Evolutionary conservation across 2,113 vertebrate species (phyloP), one percentile per base, ranked within the genome.

Genomic region (Emydura subglobosa): DNA sequence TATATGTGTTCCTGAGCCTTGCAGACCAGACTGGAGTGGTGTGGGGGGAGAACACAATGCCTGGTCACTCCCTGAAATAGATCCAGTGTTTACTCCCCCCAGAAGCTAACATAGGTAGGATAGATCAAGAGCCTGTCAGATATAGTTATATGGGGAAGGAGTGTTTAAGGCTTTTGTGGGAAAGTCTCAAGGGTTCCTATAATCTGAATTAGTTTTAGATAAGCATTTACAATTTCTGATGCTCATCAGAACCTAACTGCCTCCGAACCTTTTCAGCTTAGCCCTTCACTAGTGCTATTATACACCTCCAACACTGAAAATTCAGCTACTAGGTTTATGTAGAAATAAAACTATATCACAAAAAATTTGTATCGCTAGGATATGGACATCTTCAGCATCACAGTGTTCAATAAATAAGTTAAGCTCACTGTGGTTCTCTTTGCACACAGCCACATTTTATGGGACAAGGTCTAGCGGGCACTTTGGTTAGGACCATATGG

Each of bases 21-120:
- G 1, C 0, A 9, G 5, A 27, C 29, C 27, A 65, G 83, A 44
- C 47, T 47, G 47, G 47, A 8, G 47, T 47, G 8, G 47, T 5
- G 1, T 34, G 74, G n/a, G 54, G 27, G 47, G 47, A 47, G 5
- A 47, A 4, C 25, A 5, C 34, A 74, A 19, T 34, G 34, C 16
- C 12, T 1, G 53, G 42, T 78, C 22, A 8, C 0, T 17, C 29
- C 0, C 14, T 2, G 34, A 29, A 1, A 5, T 0, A 42, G n/a
- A 53, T 50, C 87, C 42, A 3, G 0, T 12, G 65, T 50, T 79
- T 7, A 44, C 11, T 81, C 44, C 72, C 39, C 34, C 80, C 9
- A 50, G 25, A 57, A 0, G 0, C 19, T 16, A 29, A 25, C 4
- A 3, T 31, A 34, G 65, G 16, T 68, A 39, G 8, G 65, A 17